These are phyloP conservation scores for Gallinago paraguaiae DNA, from an alignment of 2,113 vertebrate genomes.

Conservation along the genomic window DNA sequence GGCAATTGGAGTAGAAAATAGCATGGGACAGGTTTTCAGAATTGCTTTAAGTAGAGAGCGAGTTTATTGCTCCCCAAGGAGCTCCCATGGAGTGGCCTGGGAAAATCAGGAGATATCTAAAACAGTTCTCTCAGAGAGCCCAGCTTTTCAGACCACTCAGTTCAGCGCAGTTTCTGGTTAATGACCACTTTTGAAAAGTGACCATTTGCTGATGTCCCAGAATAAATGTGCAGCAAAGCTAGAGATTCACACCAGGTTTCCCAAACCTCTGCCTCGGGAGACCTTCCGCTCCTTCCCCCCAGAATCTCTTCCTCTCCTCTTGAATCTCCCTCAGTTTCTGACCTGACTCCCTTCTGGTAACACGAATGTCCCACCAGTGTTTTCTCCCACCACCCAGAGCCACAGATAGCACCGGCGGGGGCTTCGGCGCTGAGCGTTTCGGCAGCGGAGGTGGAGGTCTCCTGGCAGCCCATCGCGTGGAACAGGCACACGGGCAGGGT, in stretches of 20 bases:
- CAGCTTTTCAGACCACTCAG: neutral
- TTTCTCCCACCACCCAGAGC: constrained; percentile 73
- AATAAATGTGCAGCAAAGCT: accelerated
- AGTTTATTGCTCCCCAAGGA: neutral
- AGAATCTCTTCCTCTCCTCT: neutral
- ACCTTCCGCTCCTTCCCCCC: neutral
- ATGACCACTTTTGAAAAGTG: neutral
- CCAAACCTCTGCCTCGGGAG: neutral
- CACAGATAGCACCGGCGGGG: constrained; percentile 76
- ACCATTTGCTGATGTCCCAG: neutral
- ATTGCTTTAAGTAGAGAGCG: neutral
- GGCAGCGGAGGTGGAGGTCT: constrained; percentile 83
- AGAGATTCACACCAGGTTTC: neutral
- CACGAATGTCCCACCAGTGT: neutral
- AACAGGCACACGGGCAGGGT: constrained; percentile 80
- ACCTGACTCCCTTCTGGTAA: neutral
- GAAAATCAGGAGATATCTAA: neutral
- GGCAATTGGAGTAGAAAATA: neutral
- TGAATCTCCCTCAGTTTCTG: neutral
- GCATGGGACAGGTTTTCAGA: neutral
- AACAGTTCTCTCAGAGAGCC: neutral
- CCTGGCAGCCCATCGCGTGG: constrained; percentile 82
- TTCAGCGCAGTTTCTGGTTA: neutral
- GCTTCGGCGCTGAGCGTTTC: constrained; percentile 78
- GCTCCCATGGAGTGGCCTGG: neutral